These are phyloP conservation scores for Tethya wilhelma DNA, from an alignment of 37 sponge, comb jelly and placozoan genomes.

Conservation along the genomic window DNA sequence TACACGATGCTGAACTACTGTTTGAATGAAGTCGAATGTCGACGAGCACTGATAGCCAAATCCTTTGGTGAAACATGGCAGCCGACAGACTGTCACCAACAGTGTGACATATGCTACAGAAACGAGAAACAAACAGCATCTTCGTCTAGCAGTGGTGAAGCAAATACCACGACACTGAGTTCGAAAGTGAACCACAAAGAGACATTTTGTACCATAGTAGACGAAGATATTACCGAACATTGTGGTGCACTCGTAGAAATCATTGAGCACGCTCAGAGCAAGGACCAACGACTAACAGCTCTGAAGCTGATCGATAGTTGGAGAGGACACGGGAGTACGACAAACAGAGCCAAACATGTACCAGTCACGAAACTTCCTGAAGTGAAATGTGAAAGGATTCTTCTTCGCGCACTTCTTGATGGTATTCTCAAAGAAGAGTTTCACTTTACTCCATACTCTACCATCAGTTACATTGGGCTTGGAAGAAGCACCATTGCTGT, in stretches of 20 bases:
- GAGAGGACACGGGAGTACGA: conserved; percentile 14
- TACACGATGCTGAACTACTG: conserved; percentile 82
- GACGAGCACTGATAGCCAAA: conserved; percentile 74
- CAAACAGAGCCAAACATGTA: not conserved
- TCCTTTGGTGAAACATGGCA: conserved; percentile 86
- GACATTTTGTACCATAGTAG: too few relatives aligned
- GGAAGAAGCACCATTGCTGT: conserved; percentile 59
- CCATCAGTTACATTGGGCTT: conserved; percentile 73
- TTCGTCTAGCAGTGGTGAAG: not conserved
- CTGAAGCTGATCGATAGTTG: conserved; percentile 60
- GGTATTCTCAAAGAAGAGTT: conserved; percentile 84
- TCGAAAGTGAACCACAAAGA: too few relatives aligned
- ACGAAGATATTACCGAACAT: conserved; percentile 51
- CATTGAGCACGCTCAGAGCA: conserved; percentile 20
- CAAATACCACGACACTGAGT: too few relatives aligned
- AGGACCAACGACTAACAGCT: conserved; percentile 66
- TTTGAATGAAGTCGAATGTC: conserved; percentile 62
- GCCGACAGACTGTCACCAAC: conserved; percentile 56
- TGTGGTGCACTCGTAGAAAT: conserved; percentile 45
- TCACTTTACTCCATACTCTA: conserved; percentile 91
- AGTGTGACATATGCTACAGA: conserved; percentile 74
- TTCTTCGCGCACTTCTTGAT: conserved; percentile 69
- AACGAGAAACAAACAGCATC: too few relatives aligned
- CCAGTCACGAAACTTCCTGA: too few relatives aligned
- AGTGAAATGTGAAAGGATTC: conserved; percentile 66